Conservation (phyloP, 2,888 invertebrate species). For the Epirrhoe tristata region DNA sequence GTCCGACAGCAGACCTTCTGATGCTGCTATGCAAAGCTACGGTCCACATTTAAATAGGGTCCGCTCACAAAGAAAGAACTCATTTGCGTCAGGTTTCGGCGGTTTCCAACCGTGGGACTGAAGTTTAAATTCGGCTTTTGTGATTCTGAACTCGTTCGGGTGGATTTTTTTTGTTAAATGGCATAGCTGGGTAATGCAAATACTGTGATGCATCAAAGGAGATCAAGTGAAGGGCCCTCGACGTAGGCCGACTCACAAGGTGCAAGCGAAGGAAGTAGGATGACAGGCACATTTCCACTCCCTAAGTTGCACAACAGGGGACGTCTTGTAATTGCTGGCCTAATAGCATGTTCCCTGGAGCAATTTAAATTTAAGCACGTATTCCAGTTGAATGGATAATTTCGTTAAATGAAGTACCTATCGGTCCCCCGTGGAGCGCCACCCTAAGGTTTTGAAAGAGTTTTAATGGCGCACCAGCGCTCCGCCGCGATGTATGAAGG, state of each 20-base stretch:
- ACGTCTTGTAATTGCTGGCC: slow-evolving; percentile 18
- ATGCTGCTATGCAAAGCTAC: slow-evolving; percentile 26
- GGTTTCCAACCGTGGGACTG: slow-evolving; percentile 11
- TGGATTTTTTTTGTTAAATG: background rate
- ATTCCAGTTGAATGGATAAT: slow-evolving; percentile 30
- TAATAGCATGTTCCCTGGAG: slow-evolving; percentile 23
- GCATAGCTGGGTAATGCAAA: background rate
- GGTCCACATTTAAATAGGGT: slow-evolving; percentile 18
- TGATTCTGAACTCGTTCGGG: background rate
- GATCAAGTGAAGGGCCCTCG: background rate
- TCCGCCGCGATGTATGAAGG: background rate
- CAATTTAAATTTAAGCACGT: slow-evolving; percentile 28
- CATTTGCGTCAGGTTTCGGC: slow-evolving; percentile 4
- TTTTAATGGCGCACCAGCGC: slow-evolving; percentile 20
- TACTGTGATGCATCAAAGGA: background rate
- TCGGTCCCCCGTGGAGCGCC: slow-evolving; percentile 26
- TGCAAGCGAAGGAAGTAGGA: slow-evolving; percentile 7
- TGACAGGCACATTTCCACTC: slow-evolving; percentile 24
- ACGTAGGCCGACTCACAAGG: background rate
- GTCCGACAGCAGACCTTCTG: no score
- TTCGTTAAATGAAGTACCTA: slow-evolving; percentile 22
- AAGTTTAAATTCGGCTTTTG: background rate
- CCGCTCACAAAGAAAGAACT: slow-evolving; percentile 11
- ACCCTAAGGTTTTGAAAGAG: slow-evolving; percentile 27
- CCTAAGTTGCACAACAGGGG: slow-evolving; percentile 17